Evolutionary conservation across 2,113 vertebrate genomes (phyloP), one percentile per base, ranked within the genome.

Genomic region (Opisthocomus hoazin): DNA sequence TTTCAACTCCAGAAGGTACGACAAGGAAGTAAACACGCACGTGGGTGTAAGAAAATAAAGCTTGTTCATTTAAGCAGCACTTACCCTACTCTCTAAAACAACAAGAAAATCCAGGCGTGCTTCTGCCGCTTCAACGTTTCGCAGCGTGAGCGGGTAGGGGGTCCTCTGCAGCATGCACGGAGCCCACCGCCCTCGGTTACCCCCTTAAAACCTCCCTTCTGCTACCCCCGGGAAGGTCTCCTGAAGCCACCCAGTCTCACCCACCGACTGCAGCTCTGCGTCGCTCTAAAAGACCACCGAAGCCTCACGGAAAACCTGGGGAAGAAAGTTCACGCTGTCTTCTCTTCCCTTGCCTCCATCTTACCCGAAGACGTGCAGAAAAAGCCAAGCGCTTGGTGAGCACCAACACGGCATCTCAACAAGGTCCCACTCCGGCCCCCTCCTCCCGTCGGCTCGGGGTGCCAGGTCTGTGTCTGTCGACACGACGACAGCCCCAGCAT

Each of bases 41-140:
- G 93, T 96, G 88, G 94, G 96, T 11, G 93, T 95, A 90, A 94
- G 94, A 78, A 97, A 96, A 97, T 92, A 91, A 87, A 96, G 71
- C 56, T 87, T 90, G 57, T 32, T 85, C 71, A 50, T 66, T 51
- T 10, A 7, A 16, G 84, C 78, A 74, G 58, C 75, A 46, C 85
- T 93, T 74, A 83, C 19, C 83, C 46, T 39, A 23, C 86, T 71
- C 83, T 63, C 68, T 68, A 11, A 76, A 58, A 68, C 86, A 86
- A 94, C 69, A n/a, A 76, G 92, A 88, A 94, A 93, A 90, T 81
- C 85, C 94, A 71, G 92, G 88, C n/a, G 0, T 9, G 65, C 37
- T 93, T 12, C 78, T 79, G 74, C 78, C 0, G 0, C 5, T 30
- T 13, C 2, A 0, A 30, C 0, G 1, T 23, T 46, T 34, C 3